A percentile compares a stretch with the other conserved stretches of the same genome.
Conservation (phyloP, 2,113 vertebrate genomes). For the Turnix velox region DNA sequence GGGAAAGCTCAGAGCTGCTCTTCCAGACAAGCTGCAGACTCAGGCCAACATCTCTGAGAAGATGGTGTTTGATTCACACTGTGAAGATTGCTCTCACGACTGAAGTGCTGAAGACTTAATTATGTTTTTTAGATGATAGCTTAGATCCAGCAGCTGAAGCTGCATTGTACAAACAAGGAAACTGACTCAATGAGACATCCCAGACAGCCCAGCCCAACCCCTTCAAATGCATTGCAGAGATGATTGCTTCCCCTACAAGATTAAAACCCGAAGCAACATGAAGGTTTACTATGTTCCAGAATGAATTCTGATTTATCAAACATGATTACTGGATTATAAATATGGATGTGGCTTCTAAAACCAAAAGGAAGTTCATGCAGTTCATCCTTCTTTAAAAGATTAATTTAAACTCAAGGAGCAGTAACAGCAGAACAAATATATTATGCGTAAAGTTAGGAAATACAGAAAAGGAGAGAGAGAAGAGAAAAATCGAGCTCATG, state of each 20-base stretch:
- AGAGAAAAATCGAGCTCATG: background rate
- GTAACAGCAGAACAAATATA: background rate
- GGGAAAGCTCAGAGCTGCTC: background rate
- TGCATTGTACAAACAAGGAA: slow-evolving; percentile 2
- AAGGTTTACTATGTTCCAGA: slow-evolving; percentile 52
- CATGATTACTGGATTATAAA: slow-evolving; percentile 66
- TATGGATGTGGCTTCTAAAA: slow-evolving; percentile 70
- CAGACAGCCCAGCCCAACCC: slow-evolving; percentile 40
- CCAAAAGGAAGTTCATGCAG: slow-evolving; percentile 50
- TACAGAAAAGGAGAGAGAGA: background rate
- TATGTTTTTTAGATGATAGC: slow-evolving; percentile 35
- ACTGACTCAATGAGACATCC: slow-evolving; percentile 25
- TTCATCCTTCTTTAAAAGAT: slow-evolving; percentile 42
- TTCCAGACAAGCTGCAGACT: background rate
- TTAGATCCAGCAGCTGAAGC: slow-evolving; percentile 4
- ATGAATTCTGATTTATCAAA: slow-evolving; percentile 68
- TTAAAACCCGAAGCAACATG: slow-evolving; percentile 42
- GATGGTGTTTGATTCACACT: background rate
- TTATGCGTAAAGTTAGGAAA: background rate
- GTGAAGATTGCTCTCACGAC: background rate
- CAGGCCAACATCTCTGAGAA: background rate
- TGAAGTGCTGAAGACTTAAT: slow-evolving; percentile 46
- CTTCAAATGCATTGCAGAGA: background rate
- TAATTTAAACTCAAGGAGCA: slow-evolving; percentile 46
- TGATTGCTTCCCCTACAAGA: background rate